Conservation (phyloP, 2,113 vertebrate genomes). For the Pedetes capensis region DNA sequence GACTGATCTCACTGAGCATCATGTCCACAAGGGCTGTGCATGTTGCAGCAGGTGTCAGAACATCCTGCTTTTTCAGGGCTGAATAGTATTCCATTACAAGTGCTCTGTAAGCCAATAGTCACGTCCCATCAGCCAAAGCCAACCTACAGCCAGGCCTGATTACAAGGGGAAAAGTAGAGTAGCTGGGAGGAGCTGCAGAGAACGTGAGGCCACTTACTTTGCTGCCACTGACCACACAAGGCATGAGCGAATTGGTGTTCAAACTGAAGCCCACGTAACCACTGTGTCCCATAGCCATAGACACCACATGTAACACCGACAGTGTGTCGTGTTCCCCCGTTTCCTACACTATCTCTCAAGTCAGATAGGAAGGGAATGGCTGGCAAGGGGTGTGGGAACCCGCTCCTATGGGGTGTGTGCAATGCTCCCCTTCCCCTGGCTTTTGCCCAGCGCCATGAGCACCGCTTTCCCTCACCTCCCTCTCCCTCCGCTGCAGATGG, state of each 20-base stretch:
- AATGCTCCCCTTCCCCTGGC: no score
- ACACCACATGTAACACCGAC: no score
- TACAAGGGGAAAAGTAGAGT: not conserved
- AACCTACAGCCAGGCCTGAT: not conserved
- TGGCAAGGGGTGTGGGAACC: no score
- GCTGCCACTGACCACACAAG: not conserved
- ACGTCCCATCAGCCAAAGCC: not conserved
- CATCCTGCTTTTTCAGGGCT: not conserved
- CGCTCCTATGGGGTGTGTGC: no score
- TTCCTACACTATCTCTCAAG: no score
- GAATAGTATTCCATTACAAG: not conserved
- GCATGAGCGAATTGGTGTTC: rapidly evolving
- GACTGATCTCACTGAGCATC: not conserved
- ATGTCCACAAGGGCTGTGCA: not conserved
- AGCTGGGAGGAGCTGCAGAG: not conserved
- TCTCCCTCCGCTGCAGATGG: slow-evolving; percentile 74
- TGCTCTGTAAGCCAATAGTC: not conserved
- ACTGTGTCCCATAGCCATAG: rapidly evolving
- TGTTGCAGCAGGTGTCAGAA: not conserved
- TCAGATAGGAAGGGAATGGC: not conserved
- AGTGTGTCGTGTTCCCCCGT: no score
- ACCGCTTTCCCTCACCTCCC: rapidly evolving
- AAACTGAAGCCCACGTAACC: not conserved
- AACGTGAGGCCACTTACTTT: not conserved
- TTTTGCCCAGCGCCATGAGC: not conserved